Percentiles rank a stretch among this genome's conserved stretches.
Conservation (phyloP, 2,797 vertebrate genomes). For the Melanotaenia nigrans region DNA sequence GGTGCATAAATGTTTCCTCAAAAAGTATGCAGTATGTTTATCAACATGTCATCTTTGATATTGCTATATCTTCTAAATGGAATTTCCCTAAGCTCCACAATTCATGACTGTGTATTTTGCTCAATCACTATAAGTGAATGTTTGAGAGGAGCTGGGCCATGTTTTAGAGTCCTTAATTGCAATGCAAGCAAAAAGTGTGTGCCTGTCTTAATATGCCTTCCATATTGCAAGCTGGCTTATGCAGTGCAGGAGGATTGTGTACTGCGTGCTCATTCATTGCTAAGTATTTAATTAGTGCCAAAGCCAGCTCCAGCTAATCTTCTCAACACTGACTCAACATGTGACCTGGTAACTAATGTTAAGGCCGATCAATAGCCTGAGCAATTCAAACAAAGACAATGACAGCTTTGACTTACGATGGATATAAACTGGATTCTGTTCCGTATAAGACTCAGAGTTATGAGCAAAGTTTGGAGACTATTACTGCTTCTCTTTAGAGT, state of each 20-base stretch:
- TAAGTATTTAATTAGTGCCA: conserved; percentile 83
- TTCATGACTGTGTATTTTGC: background rate
- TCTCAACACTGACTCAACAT: conserved; percentile 82
- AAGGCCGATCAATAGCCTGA: conserved; percentile 67
- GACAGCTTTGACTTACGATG: conserved; percentile 43
- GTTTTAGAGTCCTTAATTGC: conserved; percentile 9
- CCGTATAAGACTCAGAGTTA: conserved; percentile 2
- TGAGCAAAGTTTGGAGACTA: conserved; percentile 29
- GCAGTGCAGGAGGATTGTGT: conserved; percentile 61
- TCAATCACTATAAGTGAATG: background rate
- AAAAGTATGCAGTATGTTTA: background rate
- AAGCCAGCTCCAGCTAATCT: conserved; percentile 80
- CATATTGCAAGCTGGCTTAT: conserved; percentile 47
- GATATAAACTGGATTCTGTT: conserved; percentile 17
- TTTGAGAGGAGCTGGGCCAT: background rate
- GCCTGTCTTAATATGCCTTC: conserved; percentile 31
- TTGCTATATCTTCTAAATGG: background rate
- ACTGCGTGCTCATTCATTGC: conserved; percentile 73
- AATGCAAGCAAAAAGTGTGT: conserved; percentile 15
- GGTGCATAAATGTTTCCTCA: background rate
- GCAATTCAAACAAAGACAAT: conserved; percentile 57
- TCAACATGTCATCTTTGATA: background rate
- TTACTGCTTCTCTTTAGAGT: background rate
- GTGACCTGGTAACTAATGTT: conserved; percentile 75
- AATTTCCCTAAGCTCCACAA: background rate